Evolutionary conservation across 2,113 vertebrate species (phyloP), one percentile per base, ranked within the genome.

Genomic region (Centropus bengalensis): DNA sequence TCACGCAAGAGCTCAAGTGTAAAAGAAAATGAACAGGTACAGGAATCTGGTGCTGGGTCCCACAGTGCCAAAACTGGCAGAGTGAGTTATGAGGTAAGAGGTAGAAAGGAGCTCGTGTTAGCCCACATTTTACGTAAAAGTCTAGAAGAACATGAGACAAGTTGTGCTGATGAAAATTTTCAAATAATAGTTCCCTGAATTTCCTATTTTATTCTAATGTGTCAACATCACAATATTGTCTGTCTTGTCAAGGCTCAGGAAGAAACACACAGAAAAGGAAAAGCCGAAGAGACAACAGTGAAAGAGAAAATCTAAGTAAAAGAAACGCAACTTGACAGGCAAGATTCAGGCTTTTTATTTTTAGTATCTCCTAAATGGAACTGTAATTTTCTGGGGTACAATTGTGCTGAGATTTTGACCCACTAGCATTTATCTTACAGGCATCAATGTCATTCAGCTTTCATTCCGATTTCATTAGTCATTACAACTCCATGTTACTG

Each of bases 241-340:
- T 58, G 19, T 74, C 63, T 69, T 80, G 82, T 86, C 45, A 89
- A 75, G 59, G 28, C 28, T 75, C 26, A 45, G 32, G 77, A 74
- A 33, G 63, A 86, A 79, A 88, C 3, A 3, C 18, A 33, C 1
- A 70, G 45, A 91, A 76, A 94, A 85, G 20, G 45, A 74, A 89
- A 88, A 93, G 45, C 42, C 77, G 67, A 91, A 91, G 64, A 86
- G 73, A 85, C 77, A 92, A 42, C 44, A 81, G 40, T 30, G 69
- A 66, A 92, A 95, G 27, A 91, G 30, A 69, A 93, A 96, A 94
- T 82, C 71, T 68, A 64, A 88, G 19, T 56, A 88, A 93, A 33
- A 86, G 33, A 94, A 94, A 96, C 91, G 32, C 67, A 91, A 82
- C 45, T 74, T 94, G 94, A 95, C 93, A 96, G 45, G 51, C 55